These are phyloP conservation scores for Sebastes vulpes DNA, from an alignment of 2,797 vertebrate genomes.

Conservation along the genomic window DNA sequence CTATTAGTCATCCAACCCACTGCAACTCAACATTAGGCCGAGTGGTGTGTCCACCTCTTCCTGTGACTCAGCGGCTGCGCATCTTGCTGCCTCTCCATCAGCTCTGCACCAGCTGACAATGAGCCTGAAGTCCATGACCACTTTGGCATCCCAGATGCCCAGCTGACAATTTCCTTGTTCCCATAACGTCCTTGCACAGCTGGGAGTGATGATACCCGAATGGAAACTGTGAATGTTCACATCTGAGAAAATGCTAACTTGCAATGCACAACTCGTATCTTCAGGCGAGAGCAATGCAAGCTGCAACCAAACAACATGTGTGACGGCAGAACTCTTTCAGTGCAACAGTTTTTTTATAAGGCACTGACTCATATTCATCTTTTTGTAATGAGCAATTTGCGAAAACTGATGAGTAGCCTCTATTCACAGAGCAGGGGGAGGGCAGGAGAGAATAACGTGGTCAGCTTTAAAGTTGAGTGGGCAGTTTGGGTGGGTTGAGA, in stretches of 20 bases:
- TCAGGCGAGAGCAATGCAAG: background rate
- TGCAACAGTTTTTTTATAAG: background rate
- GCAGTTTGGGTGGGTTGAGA: conserved; percentile 59
- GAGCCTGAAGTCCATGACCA: conserved; percentile 33
- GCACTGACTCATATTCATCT: background rate
- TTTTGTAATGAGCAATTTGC: background rate
- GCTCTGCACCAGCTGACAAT: conserved; percentile 64
- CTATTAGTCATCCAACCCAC: conserved; percentile 5
- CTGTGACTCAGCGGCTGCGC: conserved; percentile 44
- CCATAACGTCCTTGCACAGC: conserved; percentile 68
- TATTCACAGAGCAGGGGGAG: background rate
- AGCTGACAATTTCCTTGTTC: conserved; percentile 70
- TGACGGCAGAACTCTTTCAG: background rate
- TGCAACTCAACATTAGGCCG: conserved; percentile 13
- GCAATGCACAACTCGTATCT: background rate
- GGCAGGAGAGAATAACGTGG: conserved; percentile 14
- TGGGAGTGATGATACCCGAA: conserved; percentile 49
- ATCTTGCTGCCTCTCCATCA: conserved; percentile 48
- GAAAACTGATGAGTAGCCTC: background rate
- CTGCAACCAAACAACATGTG: background rate
- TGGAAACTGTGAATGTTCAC: conserved; percentile 46
- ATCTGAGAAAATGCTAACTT: conserved; percentile 6
- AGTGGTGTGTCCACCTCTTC: background rate
- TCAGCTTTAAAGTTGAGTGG: conserved; percentile 52
- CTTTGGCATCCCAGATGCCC: conserved; percentile 62